Evolutionary conservation across 2,797 vertebrate genomes (phyloP).

Genomic region (Dicrostonyx torquatus): DNA sequence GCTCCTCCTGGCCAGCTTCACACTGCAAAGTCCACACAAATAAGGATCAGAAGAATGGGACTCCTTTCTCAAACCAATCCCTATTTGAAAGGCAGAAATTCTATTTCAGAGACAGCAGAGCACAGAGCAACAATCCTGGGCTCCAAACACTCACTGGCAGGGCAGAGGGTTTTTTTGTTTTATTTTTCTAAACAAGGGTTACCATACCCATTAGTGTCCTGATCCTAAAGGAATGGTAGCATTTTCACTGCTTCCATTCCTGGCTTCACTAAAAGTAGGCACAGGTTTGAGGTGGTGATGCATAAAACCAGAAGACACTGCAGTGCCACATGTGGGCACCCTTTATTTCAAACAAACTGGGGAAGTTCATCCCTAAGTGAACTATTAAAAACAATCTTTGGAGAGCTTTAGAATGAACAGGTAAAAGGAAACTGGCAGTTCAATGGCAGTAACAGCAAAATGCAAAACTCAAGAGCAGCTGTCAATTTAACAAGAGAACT

Average conservation of each 20-base stretch:
- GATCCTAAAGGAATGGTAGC: not conserved
- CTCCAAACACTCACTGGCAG: not conserved
- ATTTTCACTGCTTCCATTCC: not conserved
- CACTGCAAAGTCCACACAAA: not conserved
- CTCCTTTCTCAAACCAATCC: not conserved
- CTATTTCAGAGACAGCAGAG: not conserved
- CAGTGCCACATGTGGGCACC: not conserved
- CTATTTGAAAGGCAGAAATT: not conserved
- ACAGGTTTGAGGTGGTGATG: not conserved
- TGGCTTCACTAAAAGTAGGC: conserved; percentile 16
- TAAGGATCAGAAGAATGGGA: not conserved
- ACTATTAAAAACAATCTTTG: conserved; percentile 5
- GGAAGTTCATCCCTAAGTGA: conserved; percentile 31
- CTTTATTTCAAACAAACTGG: not conserved
- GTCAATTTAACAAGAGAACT: not conserved
- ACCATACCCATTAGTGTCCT: not conserved
- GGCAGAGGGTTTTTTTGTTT: not conserved
- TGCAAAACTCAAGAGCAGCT: conserved; percentile 13
- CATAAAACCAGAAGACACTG: conserved; percentile 12
- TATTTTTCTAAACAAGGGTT: not conserved
- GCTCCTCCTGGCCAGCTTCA: not conserved
- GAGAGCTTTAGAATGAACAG: not conserved
- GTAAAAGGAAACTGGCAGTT: not conserved
- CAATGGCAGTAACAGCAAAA: conserved; percentile 5
- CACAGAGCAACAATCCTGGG: not conserved